Percentiles rank a stretch among this genome's conserved stretches.
Conservation (phyloP, 2,797 vertebrate species). For the Serranus cabrilla region DNA sequence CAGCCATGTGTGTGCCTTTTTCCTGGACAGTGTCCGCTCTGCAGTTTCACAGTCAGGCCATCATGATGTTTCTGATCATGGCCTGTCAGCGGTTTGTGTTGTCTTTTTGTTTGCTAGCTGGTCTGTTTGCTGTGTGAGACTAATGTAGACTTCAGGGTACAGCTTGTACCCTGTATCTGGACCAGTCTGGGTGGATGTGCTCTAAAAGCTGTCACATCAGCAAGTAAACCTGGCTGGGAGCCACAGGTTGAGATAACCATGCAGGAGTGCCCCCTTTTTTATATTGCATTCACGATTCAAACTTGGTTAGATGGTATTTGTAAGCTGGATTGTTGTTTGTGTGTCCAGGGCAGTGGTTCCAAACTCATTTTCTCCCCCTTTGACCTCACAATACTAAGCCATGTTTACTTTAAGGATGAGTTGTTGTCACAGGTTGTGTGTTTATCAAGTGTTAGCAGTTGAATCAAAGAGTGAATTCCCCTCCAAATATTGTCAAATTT, state of each 20-base stretch:
- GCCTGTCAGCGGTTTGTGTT: slow-evolving; percentile 8
- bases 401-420: background rate
- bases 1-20: slow-evolving; percentile 34
- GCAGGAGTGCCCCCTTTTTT: background rate
- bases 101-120: slow-evolving; percentile 25
- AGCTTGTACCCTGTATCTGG: slow-evolving; percentile 34
- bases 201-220: slow-evolving; percentile 61
- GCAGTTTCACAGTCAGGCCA: slow-evolving; percentile 3
- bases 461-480: background rate
- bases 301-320: background rate
- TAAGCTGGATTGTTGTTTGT: slow-evolving; percentile 8
- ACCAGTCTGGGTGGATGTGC: slow-evolving; percentile 21
- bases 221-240: slow-evolving; percentile 28
- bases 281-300: slow-evolving; percentile 7
- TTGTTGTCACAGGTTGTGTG: background rate
- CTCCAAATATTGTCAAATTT: background rate
- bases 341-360: background rate
- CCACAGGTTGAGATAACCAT: slow-evolving; percentile 37
- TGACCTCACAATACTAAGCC: background rate
- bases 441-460: background rate
- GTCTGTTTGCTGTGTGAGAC: slow-evolving; percentile 43
- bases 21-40: slow-evolving; percentile 3
- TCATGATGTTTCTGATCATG: background rate
- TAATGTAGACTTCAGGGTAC: slow-evolving; percentile 30
- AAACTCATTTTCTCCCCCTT: background rate